Evolutionary conservation across 2,797 vertebrate genomes (phyloP), one percentile per base, ranked within the genome.

Genomic region (Anolis apletophallus): DNA sequence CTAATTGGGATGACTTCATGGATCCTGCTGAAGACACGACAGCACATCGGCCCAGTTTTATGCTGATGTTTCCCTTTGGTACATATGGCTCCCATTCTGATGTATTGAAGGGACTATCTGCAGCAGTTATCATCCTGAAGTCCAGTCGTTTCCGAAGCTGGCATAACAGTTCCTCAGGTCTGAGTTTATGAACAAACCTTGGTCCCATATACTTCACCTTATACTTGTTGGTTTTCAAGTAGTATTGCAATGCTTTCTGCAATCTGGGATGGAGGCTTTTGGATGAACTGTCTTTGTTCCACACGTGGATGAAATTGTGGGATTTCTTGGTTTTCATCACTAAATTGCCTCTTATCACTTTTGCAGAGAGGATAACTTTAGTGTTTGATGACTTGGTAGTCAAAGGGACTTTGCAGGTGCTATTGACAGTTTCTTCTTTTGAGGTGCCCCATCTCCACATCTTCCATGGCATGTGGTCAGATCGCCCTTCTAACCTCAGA

Each of bases 1-100:
- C 97, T 78, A 97, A 71, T 21, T 3, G 91, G 69, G 97, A 97
- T 57, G 90, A 94, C 81, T 95, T 96, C 89, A 97, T 89, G 84
- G 97, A 96, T 78, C 97, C 97, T 0, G 97, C 96, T 23, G 97
- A 97, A 9, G 96, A 96, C 55, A 97, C 96, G 0, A 97, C 96
- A 57, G 97, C 97, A 86, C 97, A 97, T 7, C 1, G 94, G 36
- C 96, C 96, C n/a, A 95, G 89, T 19, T 92, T 90, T 79, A 94
- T 93, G 80, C 87, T 94, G 88, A 97, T 68, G 83, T 93, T 93
- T 76, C 94, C 94, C 72, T 57, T 90, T 75, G 97, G 96, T 55
- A 97, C 91, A 89, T 93, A 95, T 0, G 86, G 88, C 67, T 92
- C 91, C 97, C 96, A 97, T 21, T 94, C 93, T 0, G 92, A 89